A percentile compares a stretch with the other conserved stretches of the same genome.
phyloP scores from a whole-genome alignment of 2,888 invertebrate species.

The Tenodera sinensis region DNA sequence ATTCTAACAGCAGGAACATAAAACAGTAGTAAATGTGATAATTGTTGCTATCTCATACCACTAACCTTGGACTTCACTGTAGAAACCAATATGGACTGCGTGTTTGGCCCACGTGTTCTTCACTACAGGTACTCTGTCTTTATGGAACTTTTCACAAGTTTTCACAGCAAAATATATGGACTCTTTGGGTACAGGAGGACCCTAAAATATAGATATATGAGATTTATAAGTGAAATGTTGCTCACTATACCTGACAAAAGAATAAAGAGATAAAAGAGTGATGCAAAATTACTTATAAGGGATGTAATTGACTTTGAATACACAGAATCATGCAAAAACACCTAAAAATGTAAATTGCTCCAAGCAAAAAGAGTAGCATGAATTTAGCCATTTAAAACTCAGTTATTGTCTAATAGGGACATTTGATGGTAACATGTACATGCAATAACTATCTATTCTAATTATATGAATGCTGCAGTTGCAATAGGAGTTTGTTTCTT shows the following conservation, averaged over 20 bases:
- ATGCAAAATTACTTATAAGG: too few relatives aligned
- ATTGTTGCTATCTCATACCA: background rate
- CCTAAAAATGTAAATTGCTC: too few relatives aligned
- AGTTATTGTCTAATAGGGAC: background rate
- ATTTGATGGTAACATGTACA: background rate
- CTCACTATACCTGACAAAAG: too few relatives aligned
- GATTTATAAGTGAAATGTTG: too few relatives aligned
- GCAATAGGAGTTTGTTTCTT: too few relatives aligned
- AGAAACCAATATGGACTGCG: slow-evolving; percentile 68
- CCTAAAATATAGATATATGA: slow-evolving; percentile 47
- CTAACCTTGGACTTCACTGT: slow-evolving; percentile 72
- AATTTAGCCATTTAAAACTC: background rate
- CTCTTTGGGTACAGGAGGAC: slow-evolving; percentile 53
- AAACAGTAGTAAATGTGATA: background rate
- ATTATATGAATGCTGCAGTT: too few relatives aligned
- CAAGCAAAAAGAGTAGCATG: too few relatives aligned
- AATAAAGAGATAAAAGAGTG: too few relatives aligned
- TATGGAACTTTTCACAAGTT: slow-evolving; percentile 82
- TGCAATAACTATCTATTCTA: too few relatives aligned
- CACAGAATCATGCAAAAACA: too few relatives aligned
- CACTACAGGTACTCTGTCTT: slow-evolving; percentile 70
- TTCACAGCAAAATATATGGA: slow-evolving; percentile 83
- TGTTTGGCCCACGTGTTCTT: slow-evolving; percentile 81
- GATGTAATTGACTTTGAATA: too few relatives aligned
- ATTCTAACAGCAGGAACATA: too few relatives aligned